Evolutionary conservation across 2,888 invertebrate species (phyloP), one percentile per base, ranked within the genome.

Genomic region (Petrolisthes cinctipes): DNA sequence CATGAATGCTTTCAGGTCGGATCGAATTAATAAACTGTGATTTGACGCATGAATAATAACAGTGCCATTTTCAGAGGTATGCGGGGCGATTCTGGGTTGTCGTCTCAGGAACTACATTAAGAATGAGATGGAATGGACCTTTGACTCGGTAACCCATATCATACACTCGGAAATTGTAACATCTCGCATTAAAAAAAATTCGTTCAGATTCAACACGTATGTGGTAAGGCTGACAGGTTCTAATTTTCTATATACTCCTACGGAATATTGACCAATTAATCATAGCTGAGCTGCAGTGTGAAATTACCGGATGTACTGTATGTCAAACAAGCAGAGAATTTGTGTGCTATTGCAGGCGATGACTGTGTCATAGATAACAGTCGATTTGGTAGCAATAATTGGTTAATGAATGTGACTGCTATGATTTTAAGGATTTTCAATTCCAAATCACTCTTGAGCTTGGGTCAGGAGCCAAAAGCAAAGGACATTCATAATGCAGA

Each of bases 401-500:
- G 66, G 66, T 11, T 82, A 23, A 66, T 82, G 20, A 82, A 82
- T 82, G 66, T 82, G 9, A 82, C 82, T 61, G 82, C 82, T 51
- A 82, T 57, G 14, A n/a, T 82, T 66, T 20, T 82, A 82, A 82
- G 20, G 66, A 56, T 53, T 23, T 14, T 56, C 20, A 54, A 53
- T 80, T 56, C 80, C 56, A 80, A 56, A 80, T 80, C 23, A 80
- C 53, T 80, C 56, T 80, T 80, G 56, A 80, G 80, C 57, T 56
- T 80, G 80, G 54, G n/a, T 80, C 80, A 80, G 56, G 80, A 80
- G 53, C 57, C 80, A 56, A 56, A 80, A 80, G 53, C 80, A 54
- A 80, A 80, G 80, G 54, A 80, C 80, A 80, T 80, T 80, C 56
- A 80, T 80, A 56, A 80, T 80, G 80, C 56, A 23, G 80, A 80